A percentile compares a stretch with the other conserved stretches of the same genome.
phyloP scores from a whole-genome alignment of 2,888 invertebrate species.

The Glyphotaelius pellucidus region DNA sequence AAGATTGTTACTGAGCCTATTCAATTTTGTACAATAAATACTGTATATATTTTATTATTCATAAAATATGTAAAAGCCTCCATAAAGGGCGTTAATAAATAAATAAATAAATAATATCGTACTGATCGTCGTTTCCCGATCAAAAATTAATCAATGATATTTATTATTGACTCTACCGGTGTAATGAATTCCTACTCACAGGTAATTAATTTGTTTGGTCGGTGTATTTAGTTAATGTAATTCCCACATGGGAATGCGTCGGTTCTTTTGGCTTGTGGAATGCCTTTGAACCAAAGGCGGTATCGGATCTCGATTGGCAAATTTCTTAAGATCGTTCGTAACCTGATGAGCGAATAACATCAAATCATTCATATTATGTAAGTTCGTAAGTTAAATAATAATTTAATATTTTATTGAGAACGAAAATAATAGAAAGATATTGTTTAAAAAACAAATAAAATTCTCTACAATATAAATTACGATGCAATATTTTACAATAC shows the following conservation, averaged over 20 bases:
- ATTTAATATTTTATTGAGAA: neutral
- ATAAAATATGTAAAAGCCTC: too few species aligned
- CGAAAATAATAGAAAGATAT: neutral
- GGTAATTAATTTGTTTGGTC: constrained; percentile 36
- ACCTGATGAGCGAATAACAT: neutral
- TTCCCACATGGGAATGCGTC: constrained; percentile 45
- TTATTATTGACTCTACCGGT: constrained; percentile 7
- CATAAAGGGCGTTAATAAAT: too few species aligned
- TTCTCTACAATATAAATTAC: too few species aligned
- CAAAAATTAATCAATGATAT: constrained; percentile 32
- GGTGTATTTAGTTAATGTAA: constrained; percentile 32
- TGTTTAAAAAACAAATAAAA: too few species aligned
- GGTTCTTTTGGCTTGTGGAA: constrained; percentile 5
- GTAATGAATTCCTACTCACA: constrained; percentile 28
- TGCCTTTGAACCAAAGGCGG: constrained; percentile 30
- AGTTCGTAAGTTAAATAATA: neutral
- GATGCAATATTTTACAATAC: too few species aligned
- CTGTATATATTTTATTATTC: too few species aligned
- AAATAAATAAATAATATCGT: too few species aligned
- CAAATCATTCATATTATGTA: neutral
- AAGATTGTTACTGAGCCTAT: too few species aligned
- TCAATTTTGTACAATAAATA: too few species aligned
- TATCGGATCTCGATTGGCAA: constrained; percentile 15
- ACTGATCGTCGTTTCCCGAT: neutral
- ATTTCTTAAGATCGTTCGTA: neutral